Percentiles rank a stretch among this genome's conserved stretches.
Conservation (phyloP, 92 coral and sea anemone species). For the Diadumene lineata region DNA sequence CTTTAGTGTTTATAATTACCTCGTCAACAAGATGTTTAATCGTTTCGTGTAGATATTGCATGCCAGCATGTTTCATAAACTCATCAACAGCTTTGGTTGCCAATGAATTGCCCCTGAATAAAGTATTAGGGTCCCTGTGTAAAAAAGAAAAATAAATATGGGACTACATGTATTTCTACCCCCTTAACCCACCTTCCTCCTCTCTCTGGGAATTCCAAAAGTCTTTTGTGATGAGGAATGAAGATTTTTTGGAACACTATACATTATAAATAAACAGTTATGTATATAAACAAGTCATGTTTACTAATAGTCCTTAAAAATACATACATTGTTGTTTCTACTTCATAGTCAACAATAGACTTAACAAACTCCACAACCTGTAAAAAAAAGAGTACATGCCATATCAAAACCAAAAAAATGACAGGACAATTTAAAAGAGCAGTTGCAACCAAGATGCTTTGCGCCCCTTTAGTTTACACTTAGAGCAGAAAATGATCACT, state of each 20-base stretch:
- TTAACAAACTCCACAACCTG: slow-evolving; percentile 77
- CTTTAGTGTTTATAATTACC: slow-evolving; percentile 27
- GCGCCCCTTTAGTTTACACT: too few species aligned
- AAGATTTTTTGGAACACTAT: neutral
- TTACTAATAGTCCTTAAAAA: too few species aligned
- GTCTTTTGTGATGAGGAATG: too few species aligned
- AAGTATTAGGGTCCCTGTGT: slow-evolving; percentile 87
- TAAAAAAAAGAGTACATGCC: neutral
- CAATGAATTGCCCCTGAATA: slow-evolving; percentile 93
- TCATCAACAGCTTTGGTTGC: slow-evolving; percentile 94
- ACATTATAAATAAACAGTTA: neutral
- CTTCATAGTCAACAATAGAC: slow-evolving; percentile 73
- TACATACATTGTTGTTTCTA: slow-evolving; percentile 68
- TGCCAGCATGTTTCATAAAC: slow-evolving; percentile 94
- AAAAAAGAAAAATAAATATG: neutral
- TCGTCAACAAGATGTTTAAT: slow-evolving; percentile 75
- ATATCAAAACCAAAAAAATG: too few species aligned
- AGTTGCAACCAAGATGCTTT: too few species aligned
- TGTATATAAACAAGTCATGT: neutral
- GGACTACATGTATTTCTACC: too few species aligned
- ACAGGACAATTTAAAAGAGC: too few species aligned
- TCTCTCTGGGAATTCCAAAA: too few species aligned
- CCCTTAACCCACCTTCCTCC: too few species aligned
- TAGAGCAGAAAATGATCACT: too few species aligned
- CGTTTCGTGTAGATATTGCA: slow-evolving; percentile 86